These are phyloP conservation scores for Orius insidiosus DNA, from an alignment of 1,140 invertebrate genomes.

Conservation along the genomic window DNA sequence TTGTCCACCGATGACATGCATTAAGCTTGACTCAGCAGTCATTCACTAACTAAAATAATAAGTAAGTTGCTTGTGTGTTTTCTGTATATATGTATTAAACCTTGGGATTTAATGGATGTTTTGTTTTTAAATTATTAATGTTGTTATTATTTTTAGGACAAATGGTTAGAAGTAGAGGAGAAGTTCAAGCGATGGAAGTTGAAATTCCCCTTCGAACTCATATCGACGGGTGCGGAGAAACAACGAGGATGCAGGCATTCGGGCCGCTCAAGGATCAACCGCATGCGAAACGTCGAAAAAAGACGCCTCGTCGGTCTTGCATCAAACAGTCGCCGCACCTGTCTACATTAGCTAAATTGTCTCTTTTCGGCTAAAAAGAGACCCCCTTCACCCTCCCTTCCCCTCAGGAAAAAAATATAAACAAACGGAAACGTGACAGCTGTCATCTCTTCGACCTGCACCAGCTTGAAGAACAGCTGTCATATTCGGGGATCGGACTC, in stretches of 20 bases:
- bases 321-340: slow-evolving; percentile 2
- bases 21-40: slow-evolving; percentile 12
- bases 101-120: background rate
- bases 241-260: background rate
- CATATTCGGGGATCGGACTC: background rate
- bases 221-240: too few species aligned
- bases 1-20: slow-evolving; percentile 15
- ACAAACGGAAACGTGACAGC: slow-evolving; percentile 7
- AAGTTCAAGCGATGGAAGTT: slow-evolving; percentile 6
- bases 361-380: too few species aligned
- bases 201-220: slow-evolving; percentile 4
- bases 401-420: too few species aligned
- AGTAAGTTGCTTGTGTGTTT: slow-evolving; percentile 9
- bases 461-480: slow-evolving; percentile 11
- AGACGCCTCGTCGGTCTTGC: slow-evolving; percentile 5
- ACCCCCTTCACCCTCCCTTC: too few species aligned
- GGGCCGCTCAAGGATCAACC: background rate
- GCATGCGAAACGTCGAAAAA: background rate
- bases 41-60: slow-evolving; percentile 14
- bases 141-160: slow-evolving; percentile 1
- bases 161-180: slow-evolving; percentile 4
- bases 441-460: slow-evolving; percentile 8
- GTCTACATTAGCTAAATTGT: too few species aligned
- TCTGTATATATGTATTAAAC: background rate
- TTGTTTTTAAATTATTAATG: background rate